phyloP scores from a whole-genome alignment of 2,797 vertebrate species.

The Pantherophis vulpinus region DNA sequence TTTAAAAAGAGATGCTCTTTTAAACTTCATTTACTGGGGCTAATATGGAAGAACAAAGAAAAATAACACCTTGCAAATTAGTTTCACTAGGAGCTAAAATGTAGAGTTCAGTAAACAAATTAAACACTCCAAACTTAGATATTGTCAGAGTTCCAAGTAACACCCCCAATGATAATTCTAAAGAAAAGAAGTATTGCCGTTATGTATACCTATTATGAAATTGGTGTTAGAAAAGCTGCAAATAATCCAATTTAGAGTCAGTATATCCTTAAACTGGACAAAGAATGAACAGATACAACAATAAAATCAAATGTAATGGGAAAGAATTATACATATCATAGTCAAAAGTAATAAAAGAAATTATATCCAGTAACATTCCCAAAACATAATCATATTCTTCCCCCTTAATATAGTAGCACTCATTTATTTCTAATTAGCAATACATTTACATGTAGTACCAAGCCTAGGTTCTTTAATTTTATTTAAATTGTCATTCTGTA shows the following conservation, averaged over 20 bases:
- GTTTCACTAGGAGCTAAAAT: not conserved
- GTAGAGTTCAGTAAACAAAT: not conserved
- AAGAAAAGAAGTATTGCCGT: not conserved
- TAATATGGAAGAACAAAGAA: not conserved
- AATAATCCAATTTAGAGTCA: not conserved
- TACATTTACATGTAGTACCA: conserved; percentile 9
- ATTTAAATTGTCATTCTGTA: conserved; percentile 9
- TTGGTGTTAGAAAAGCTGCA: not conserved
- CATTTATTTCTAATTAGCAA: not conserved
- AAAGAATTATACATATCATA: not conserved
- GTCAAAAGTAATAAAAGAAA: not conserved
- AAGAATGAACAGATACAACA: not conserved
- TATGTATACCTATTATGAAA: not conserved
- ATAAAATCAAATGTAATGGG: not conserved
- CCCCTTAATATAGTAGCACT: not conserved
- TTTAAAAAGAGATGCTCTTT: not conserved
- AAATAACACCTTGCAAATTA: not conserved
- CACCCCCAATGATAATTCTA: not conserved
- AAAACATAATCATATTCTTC: not conserved
- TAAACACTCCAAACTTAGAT: not conserved
- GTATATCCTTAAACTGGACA: not conserved
- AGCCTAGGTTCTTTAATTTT: not conserved
- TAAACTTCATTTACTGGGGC: not conserved
- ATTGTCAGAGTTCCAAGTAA: not conserved
- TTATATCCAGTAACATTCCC: not conserved